Evolutionary conservation across 2,797 vertebrate species (phyloP), one percentile per base, ranked within the genome.

Genomic region (Eleutherodactylus coqui): DNA sequence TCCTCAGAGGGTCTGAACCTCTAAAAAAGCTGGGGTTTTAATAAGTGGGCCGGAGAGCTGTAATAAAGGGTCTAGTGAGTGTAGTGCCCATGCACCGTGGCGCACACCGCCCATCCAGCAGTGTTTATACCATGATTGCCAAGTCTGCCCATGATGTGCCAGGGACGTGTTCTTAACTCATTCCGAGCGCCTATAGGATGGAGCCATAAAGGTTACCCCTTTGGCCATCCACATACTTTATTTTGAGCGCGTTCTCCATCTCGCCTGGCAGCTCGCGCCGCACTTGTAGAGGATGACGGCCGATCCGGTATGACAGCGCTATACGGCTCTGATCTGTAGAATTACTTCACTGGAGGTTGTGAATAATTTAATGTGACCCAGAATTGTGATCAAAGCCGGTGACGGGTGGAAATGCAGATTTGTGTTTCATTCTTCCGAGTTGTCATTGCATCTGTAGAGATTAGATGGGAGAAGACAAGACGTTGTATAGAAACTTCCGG

Each of bases 351-450:
- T 19, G 19, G 8, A 58, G 34, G 45, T 78, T 75, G 82, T 83
- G 38, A 83, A 87, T 87, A 83, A 87, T 78, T 87, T 5, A 83
- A 58, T 72, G 47, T 78, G 73, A 78, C 80, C 49, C 73, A 87
- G 85, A 87, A 87, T 53, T 78, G 38, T 87, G 80, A 87, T 83
- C 80, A 83, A 83, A 83, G 85, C 27, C 58, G 21, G 45, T 47
- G 43, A 60, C 62, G 32, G 27, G n/a, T 78, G 19, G 41, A 73
- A 72, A 79, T 60, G 27, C n/a, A 13, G 3, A 2, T 72, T 49
- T 70, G 55, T 80, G 58, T 55, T 45, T 17, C 21, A 49, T 58
- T 64, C 38, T 53, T 62, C 58, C 27, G 58, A 83, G 73, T 36
- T 75, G 58, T 47, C 83, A 45, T 27, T 47, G n/a, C 55, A 43